Conservation (phyloP, 64 coral and sea anemone species). For the Hydrozoanthus tunicans region DNA sequence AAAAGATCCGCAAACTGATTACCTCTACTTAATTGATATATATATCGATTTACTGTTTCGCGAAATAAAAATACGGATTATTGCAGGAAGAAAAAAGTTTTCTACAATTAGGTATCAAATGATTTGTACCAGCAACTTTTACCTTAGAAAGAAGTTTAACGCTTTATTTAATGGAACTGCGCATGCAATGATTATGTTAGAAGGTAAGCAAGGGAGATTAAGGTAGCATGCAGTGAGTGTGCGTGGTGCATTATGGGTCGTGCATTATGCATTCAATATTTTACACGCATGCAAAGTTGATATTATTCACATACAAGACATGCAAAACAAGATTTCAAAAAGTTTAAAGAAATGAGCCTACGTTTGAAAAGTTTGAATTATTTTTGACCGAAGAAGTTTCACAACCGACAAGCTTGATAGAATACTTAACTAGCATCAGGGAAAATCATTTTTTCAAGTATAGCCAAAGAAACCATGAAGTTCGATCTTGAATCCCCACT, state of each 20-base stretch:
- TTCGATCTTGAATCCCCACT: background rate
- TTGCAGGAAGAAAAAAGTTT: no score
- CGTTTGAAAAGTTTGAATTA: background rate
- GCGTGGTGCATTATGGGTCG: background rate
- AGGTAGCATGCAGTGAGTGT: background rate
- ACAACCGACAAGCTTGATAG: no score
- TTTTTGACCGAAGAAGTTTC: background rate
- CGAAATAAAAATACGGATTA: no score
- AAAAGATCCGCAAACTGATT: no score
- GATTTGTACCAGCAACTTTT: no score
- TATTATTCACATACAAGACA: background rate
- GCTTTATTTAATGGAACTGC: background rate
- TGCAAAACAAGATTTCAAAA: background rate
- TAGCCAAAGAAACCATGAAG: background rate
- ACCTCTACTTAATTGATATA: no score
- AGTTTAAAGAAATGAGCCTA: background rate
- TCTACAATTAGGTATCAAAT: no score
- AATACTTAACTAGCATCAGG: no score
- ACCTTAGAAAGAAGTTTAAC: background rate
- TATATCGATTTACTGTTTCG: no score
- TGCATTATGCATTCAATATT: background rate
- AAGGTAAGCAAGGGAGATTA: background rate
- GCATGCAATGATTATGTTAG: background rate
- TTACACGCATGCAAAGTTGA: background rate
- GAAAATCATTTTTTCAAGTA: no score